phyloP scores from a whole-genome alignment of 2,888 invertebrate genomes.

The Formica aserva region DNA sequence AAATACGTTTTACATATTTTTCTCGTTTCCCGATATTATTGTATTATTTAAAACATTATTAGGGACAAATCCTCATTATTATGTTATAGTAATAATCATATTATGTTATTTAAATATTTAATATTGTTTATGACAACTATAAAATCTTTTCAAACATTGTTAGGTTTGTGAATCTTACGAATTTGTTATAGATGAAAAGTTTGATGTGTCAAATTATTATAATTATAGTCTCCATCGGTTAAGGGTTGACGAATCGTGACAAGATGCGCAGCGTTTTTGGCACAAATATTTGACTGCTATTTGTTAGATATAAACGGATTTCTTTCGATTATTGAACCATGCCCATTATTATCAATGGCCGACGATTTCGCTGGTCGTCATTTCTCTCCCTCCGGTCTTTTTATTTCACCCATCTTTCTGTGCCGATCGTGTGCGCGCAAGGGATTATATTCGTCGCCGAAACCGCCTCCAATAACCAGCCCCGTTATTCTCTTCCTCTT shows the following conservation, averaged over 20 bases:
- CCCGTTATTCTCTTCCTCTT: conserved; percentile 65
- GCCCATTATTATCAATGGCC: conserved; percentile 23
- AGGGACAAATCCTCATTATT: not conserved
- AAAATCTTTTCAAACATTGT: not conserved
- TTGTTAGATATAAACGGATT: conserved; percentile 18
- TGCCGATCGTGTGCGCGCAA: conserved; percentile 26
- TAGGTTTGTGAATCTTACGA: not conserved
- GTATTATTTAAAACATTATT: not conserved
- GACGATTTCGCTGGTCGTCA: conserved; percentile 60
- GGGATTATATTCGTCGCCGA: conserved; percentile 66
- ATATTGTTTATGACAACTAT: not conserved
- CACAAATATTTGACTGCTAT: conserved; percentile 7
- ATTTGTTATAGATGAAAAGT: not conserved
- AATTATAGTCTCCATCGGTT: not conserved
- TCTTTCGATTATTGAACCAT: conserved; percentile 34
- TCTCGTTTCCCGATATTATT: not conserved
- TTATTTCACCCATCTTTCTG: conserved; percentile 58
- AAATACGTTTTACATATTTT: not conserved
- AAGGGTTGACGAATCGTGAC: not conserved
- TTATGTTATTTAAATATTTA: not conserved
- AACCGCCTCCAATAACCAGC: conserved; percentile 68
- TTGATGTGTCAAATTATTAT: not conserved
- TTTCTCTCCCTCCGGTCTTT: conserved; percentile 53
- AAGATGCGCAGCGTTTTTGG: not conserved
- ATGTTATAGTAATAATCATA: not conserved